Conservation (phyloP, 2,797 vertebrate species). For the Prunella strophiata region DNA sequence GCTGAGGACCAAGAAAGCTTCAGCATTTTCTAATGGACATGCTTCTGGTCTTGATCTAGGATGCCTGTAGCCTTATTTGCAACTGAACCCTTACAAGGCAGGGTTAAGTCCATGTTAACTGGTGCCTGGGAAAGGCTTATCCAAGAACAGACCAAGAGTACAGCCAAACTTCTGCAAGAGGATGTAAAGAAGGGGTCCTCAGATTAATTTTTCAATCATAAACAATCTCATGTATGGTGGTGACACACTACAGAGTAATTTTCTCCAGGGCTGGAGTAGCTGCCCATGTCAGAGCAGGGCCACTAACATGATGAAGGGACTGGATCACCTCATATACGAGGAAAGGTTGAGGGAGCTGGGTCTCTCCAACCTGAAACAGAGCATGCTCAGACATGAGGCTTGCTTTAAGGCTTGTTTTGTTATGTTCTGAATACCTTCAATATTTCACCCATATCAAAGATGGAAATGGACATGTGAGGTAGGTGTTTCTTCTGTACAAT, state of each 20-base stretch:
- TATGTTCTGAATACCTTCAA: background rate
- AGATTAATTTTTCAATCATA: background rate
- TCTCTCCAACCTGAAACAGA: background rate
- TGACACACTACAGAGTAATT: background rate
- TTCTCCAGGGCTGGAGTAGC: background rate
- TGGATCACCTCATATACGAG: background rate
- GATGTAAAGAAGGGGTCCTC: background rate
- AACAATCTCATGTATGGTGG: background rate
- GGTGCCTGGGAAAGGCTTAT: background rate
- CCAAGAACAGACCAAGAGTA: background rate
- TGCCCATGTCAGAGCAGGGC: background rate
- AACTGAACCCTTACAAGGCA: background rate
- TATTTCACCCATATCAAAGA: background rate
- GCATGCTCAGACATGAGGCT: background rate
- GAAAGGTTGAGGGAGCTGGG: background rate
- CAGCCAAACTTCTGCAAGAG: background rate
- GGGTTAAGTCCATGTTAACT: background rate
- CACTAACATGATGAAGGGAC: background rate
- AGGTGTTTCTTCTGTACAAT: background rate
- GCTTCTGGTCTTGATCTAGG: background rate
- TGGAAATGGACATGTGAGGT: background rate
- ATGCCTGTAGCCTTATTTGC: too few species aligned
- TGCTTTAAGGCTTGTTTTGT: background rate
- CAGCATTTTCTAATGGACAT: background rate
- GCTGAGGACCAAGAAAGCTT: background rate